Evolutionary conservation across 1,140 invertebrate genomes (phyloP).

Genomic region (Berghia stephanieae): DNA sequence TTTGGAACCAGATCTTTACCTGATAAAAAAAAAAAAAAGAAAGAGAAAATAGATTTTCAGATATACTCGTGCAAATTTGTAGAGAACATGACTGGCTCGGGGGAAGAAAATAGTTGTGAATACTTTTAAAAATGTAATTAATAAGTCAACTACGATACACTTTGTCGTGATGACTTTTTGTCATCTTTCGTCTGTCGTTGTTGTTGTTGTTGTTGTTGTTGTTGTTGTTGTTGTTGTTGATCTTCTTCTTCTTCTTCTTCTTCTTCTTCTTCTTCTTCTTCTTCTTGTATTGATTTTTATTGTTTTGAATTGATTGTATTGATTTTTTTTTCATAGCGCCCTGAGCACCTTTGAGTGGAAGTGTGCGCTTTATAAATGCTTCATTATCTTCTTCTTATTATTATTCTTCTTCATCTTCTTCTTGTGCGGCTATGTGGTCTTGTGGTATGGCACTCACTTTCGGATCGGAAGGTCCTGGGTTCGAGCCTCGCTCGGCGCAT

Average conservation of each 20-base stretch:
- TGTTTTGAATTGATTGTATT: not conserved
- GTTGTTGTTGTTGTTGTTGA: not conserved
- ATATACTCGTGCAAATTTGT: too few species aligned
- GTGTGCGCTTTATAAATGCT: too few species aligned
- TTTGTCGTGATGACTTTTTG: too few species aligned
- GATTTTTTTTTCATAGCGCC: not conserved
- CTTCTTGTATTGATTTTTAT: not conserved
- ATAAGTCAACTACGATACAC: not conserved
- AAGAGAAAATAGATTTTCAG: not conserved
- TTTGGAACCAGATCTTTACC: conserved; percentile 69
- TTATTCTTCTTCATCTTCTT: too few species aligned
- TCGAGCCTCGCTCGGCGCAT: too few species aligned
- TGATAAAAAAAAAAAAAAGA: conserved; percentile 33
- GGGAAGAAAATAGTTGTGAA: not conserved
- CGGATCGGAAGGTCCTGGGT: too few species aligned
- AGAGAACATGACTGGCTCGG: not conserved
- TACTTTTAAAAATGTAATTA: not conserved
- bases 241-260: not conserved
- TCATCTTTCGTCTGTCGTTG: too few species aligned
- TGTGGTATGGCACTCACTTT: too few species aligned
- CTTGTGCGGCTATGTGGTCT: too few species aligned
- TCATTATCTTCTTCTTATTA: too few species aligned
- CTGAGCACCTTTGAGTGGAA: too few species aligned
- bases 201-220: not conserved
- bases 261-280: conserved; percentile 7